Base-by-base conservation (phyloP, 2,888 invertebrate genomes). In the Cantharis lateralis region DNA sequence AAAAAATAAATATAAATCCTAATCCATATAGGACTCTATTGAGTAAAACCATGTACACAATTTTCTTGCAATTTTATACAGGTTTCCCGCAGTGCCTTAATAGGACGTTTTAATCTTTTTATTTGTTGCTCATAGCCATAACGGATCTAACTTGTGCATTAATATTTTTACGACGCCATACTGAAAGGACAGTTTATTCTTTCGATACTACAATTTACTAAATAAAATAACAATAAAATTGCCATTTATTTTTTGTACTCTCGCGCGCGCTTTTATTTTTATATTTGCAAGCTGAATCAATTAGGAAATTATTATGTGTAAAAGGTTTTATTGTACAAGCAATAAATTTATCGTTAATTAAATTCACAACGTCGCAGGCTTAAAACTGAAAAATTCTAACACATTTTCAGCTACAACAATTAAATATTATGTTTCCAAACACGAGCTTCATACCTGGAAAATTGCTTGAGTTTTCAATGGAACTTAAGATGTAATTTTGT, bases 31-130 rank as follows among this genome's bases (percentile, higher is more conserved):
- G 16, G 63, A 66, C n/a, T 66, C 20, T 13, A 66, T 66, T 66
- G 20, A 24, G 64, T 66, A 66, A 66, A 66, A 66, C 64, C 18
- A 24, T 66, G 24, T 66, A 66, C 18, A 66, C 64, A 66, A 66
- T 66, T 66, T 66, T 66, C 64, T 66, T 66, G 24, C 64, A 66
- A 20, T 66, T 66, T 66, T 66, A 66, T 66, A 66, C 32, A 20
- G 15, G 69, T 69, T 69, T 24, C 69, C 69, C 69, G 69, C 69
- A 28, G 69, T 69, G 69, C 26, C 26, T 69, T 69, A 69, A 69
- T 32, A 69, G 32, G 69, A 69, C 20, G 26, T 26, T 69, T 26
- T 69, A 28, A 69, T 69, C 32, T 69, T 69, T 66, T 66, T 66
- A 66, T 66, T 66, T 66, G 64, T 66, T 66, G 24, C 64, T 66